Conservation (phyloP, 2,888 invertebrate genomes). For the Epinotia bilunana region DNA sequence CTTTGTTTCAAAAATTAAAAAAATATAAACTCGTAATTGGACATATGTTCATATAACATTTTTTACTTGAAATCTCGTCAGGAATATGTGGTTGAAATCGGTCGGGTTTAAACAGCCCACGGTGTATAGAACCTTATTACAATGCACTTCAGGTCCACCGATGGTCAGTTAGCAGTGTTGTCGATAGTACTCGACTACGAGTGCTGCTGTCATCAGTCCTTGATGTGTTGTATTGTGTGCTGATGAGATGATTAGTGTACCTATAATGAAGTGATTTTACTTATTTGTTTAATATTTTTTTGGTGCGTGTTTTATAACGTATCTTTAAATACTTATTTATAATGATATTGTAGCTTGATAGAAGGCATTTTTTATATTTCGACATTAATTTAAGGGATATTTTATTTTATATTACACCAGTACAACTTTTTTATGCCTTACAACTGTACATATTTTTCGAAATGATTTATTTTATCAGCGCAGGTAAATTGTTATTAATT, state of each 20-base stretch:
- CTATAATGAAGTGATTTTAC: constrained; percentile 12
- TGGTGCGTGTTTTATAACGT: constrained; percentile 18
- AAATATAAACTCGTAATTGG: too few relatives aligned
- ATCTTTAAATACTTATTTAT: constrained; percentile 9
- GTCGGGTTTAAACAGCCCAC: too few relatives aligned
- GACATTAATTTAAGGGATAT: constrained; percentile 20
- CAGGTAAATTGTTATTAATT: neutral
- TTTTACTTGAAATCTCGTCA: too few relatives aligned
- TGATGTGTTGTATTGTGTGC: constrained; percentile 8
- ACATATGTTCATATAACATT: too few relatives aligned
- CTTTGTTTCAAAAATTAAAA: too few relatives aligned
- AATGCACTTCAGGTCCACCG: too few relatives aligned
- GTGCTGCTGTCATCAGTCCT: neutral
- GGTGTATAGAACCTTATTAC: too few relatives aligned
- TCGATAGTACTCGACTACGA: neutral
- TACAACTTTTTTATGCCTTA: constrained; percentile 20
- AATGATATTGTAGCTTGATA: constrained; percentile 15
- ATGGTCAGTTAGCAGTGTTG: too few relatives aligned
- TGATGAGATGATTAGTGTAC: constrained; percentile 12
- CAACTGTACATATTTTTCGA: neutral
- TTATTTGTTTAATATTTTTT: constrained; percentile 11
- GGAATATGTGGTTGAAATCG: too few relatives aligned
- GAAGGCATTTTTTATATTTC: constrained; percentile 20
- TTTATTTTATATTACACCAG: constrained; percentile 1
- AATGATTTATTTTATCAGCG: neutral